A percentile compares a stretch with the other conserved stretches of the same genome.
Conservation (phyloP, 2,113 vertebrate genomes). For the Notothenia coriiceps region DNA sequence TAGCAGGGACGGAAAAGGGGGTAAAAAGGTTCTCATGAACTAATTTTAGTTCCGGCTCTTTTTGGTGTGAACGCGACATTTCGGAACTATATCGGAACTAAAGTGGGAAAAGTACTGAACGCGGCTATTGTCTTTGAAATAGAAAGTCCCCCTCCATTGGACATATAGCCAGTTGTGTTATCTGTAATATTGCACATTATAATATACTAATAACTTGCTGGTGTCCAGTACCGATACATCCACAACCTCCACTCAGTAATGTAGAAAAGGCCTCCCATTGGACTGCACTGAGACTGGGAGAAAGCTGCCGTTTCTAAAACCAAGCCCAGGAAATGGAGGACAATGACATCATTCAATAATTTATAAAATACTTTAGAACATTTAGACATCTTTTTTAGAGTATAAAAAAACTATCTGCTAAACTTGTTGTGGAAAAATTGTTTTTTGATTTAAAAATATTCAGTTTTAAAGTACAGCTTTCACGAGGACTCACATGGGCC, state of each 20-base stretch:
- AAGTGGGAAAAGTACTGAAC: no score
- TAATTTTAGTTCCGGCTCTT: no score
- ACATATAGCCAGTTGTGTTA: slow-evolving; percentile 42
- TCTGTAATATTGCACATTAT: slow-evolving; percentile 80
- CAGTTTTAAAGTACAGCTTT: slow-evolving; percentile 40
- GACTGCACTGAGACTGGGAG: neutral
- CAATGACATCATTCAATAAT: slow-evolving; percentile 38
- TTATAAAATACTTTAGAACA: slow-evolving; percentile 48
- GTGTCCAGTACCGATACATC: slow-evolving; percentile 40
- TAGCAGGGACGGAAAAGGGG: no score
- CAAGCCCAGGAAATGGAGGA: slow-evolving; percentile 20
- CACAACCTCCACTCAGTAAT: slow-evolving; percentile 20
- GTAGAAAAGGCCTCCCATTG: slow-evolving; percentile 43
- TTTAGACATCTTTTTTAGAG: slow-evolving; percentile 17
- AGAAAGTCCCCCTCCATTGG: slow-evolving; percentile 37
- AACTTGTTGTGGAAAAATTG: slow-evolving; percentile 8
- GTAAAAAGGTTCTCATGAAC: no score
- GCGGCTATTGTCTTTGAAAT: slow-evolving; percentile 27
- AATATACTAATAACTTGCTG: slow-evolving; percentile 38
- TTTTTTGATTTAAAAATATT: slow-evolving; percentile 43
- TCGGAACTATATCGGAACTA: no score
- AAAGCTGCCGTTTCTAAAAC: slow-evolving; percentile 21
- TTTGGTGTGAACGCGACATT: no score
- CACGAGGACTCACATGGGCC: slow-evolving; percentile 14
- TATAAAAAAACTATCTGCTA: slow-evolving; percentile 11